Evolutionary conservation across 2,888 invertebrate genomes (phyloP), one percentile per base, ranked within the genome.

Genomic region (Pseudanteris insignis): DNA sequence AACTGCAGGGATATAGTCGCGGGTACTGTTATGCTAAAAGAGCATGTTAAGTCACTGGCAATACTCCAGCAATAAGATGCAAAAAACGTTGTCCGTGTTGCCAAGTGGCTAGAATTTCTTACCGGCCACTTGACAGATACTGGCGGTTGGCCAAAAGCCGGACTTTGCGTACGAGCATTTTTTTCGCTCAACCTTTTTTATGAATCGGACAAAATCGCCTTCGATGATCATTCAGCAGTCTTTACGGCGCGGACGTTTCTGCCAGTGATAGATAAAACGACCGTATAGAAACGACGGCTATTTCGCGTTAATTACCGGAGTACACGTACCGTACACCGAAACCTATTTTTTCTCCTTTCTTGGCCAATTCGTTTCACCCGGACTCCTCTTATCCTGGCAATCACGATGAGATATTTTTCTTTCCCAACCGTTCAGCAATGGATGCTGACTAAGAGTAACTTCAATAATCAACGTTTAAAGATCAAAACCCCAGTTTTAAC

Each of bases 61-160:
- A 37, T 1, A 12, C 15, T 43, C 58, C 58, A 58, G 48, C 58
- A 50, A 44, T 50, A 44, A 58, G 47, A 38, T 24, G 30, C 38
- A 58, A 44, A 58, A 58, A 57, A 58, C 32, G 37, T 43, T 50
- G 38, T 36, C 26, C 41, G 32, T 30, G 33, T 50, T 58, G 58
- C 58, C 48, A 58, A 58, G 50, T 58, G 37, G 50, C 58, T 50
- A 48, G 41, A 34, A 48, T 57, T 57, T 57, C 57, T 57, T 57
- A 36, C 30, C 34, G 41, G 36, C 48, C 57, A 57, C 57, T 57
- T 57, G 57, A 41, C 47, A 57, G 43, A 48, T 43, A 41, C 33
- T 57, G 57, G 48, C 57, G 18, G 9, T 9, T 2, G 1, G 25
- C 57, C 48, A 48, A 43, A 47, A 33, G 13, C 14, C 9, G 40